These are phyloP conservation scores for Myrmophylax atrothorax DNA, from an alignment of 2,113 vertebrate species.

Conservation along the genomic window DNA sequence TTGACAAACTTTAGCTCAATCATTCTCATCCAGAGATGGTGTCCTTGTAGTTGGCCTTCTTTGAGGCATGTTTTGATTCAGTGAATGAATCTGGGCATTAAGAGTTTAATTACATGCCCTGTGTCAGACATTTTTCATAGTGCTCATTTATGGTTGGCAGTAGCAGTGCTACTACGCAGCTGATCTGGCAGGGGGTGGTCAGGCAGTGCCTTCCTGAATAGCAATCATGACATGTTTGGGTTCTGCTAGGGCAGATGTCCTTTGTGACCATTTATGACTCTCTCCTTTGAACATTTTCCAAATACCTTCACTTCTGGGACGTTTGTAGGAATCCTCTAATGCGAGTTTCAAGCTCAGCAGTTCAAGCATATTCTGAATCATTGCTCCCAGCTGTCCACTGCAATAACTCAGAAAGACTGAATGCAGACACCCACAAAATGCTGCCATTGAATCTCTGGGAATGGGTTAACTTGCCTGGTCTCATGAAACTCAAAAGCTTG, in stretches of 20 bases:
- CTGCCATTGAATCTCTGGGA: background rate
- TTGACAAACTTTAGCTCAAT: background rate
- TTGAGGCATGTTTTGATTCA: background rate
- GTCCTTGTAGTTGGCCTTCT: background rate
- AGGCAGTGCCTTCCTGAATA: background rate
- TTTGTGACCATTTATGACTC: background rate
- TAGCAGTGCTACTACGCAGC: background rate
- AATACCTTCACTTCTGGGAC: background rate
- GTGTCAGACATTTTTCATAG: background rate
- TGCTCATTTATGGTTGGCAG: background rate
- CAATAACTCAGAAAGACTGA: background rate
- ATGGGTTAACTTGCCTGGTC: background rate
- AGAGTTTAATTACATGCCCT: background rate
- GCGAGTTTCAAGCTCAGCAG: background rate
- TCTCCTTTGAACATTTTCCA: background rate
- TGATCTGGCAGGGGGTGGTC: background rate
- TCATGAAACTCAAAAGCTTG: background rate
- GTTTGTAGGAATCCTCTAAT: background rate
- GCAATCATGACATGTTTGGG: background rate
- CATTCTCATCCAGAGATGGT: background rate
- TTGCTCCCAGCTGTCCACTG: background rate
- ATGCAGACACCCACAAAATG: background rate
- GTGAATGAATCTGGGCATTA: background rate
- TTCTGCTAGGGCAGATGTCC: background rate
- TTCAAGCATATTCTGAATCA: background rate